phyloP scores from a whole-genome alignment of 2,113 vertebrate genomes.

The Donacobius atricapilla region DNA sequence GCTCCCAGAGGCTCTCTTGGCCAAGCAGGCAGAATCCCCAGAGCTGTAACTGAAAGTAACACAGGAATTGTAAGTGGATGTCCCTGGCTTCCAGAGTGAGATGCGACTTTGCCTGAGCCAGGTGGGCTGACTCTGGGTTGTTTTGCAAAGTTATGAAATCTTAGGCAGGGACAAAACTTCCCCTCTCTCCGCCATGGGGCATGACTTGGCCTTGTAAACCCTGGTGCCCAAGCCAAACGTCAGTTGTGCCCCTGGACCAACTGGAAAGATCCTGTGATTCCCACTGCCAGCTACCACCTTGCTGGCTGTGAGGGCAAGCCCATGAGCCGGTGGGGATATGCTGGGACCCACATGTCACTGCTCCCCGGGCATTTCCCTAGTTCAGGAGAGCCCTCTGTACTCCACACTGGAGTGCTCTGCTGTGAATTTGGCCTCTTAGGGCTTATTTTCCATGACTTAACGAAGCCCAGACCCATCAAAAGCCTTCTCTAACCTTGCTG shows the following conservation, averaged over 20 bases:
- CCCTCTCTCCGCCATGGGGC: not conserved
- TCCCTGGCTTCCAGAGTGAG: not conserved
- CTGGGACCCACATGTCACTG: too few species aligned
- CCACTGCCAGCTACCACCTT: not conserved
- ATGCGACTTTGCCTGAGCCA: not conserved
- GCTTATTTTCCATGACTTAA: not conserved
- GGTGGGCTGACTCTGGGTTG: not conserved
- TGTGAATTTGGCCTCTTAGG: not conserved
- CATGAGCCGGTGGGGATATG: not conserved
- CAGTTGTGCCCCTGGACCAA: not conserved
- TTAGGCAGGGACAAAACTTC: not conserved
- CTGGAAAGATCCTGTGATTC: not conserved
- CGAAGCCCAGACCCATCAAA: not conserved
- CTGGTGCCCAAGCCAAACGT: not conserved
- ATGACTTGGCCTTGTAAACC: not conserved
- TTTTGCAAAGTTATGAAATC: not conserved
- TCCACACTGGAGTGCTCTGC: not conserved
- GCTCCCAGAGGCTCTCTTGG: not conserved
- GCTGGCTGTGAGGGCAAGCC: not conserved
- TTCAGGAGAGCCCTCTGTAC: not conserved
- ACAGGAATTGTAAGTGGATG: not conserved
- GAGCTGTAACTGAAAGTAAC: not conserved
- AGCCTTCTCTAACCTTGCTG: too few species aligned
- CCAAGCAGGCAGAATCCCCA: rapidly evolving
- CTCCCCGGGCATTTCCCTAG: not conserved